Evolutionary conservation across 2,113 vertebrate species (phyloP).

Genomic region (Melanostigma gelatinosum): DNA sequence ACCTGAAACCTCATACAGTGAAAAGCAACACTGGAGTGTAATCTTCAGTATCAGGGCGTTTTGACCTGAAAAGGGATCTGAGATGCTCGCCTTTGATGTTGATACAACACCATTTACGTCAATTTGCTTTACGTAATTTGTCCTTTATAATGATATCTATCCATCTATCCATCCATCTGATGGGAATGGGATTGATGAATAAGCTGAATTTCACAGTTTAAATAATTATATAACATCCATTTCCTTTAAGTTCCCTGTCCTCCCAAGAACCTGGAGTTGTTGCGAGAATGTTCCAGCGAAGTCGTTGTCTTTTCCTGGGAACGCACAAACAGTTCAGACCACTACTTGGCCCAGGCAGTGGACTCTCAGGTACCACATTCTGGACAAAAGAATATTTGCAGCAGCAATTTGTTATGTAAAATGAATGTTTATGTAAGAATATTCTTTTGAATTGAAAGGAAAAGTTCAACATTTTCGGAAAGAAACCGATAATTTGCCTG

Average conservation of each 20-base stretch:
- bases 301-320: constrained; percentile 81
- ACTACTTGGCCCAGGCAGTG: constrained; percentile 70
- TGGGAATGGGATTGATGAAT: background rate
- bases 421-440: background rate
- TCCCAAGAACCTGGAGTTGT: constrained; percentile 69
- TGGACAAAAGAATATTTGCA: background rate
- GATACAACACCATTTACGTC: constrained; percentile 36
- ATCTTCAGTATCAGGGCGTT: constrained; percentile 72
- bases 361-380: constrained; percentile 67
- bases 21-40: constrained; percentile 57
- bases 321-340: constrained; percentile 49
- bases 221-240: background rate
- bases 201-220: background rate
- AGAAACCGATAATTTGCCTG: background rate
- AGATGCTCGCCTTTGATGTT: constrained; percentile 58
- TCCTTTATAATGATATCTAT: constrained; percentile 2
- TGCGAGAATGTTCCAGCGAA: constrained; percentile 77
- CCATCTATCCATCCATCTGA: background rate
- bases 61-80: constrained; percentile 63
- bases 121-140: background rate
- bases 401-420: background rate
- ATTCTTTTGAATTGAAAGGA: background rate
- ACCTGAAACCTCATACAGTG: constrained; percentile 66
- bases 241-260: constrained; percentile 77
- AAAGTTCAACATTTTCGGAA: background rate